phyloP scores from a whole-genome alignment of 1,140 invertebrate genomes.

The Drosophila nigromelanica region DNA sequence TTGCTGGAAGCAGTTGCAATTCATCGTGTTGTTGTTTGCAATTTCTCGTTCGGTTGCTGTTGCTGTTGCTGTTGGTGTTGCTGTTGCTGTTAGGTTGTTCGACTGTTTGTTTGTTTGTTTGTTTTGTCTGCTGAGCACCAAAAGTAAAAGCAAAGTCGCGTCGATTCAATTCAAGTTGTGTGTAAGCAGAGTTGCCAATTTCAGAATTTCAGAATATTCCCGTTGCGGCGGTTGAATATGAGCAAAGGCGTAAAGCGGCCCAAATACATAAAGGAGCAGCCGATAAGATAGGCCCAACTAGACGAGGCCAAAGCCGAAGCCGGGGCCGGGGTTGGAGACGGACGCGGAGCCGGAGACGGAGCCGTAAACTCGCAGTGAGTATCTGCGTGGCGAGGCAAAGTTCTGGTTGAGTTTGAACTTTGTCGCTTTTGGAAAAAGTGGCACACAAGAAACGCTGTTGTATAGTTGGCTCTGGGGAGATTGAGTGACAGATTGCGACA shows the following conservation, averaged over 20 bases:
- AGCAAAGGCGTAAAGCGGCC: slow-evolving; percentile 9
- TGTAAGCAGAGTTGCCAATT: slow-evolving; percentile 61
- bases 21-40: slow-evolving; percentile 43
- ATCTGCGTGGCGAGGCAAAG: slow-evolving; percentile 8
- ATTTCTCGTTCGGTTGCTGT: slow-evolving; percentile 20
- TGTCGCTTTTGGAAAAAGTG: slow-evolving; percentile 47
- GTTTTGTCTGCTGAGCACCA: slow-evolving; percentile 31
- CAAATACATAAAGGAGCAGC: slow-evolving; percentile 24
- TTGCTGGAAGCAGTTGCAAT: slow-evolving; percentile 39
- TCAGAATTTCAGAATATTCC: slow-evolving; percentile 31
- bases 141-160: slow-evolving; percentile 57
- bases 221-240: slow-evolving; percentile 35
- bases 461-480: slow-evolving; percentile 62
- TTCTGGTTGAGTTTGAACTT: slow-evolving; percentile 50
- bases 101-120: slow-evolving; percentile 34
- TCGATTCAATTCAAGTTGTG: slow-evolving; percentile 51
- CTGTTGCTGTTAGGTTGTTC: slow-evolving; percentile 4
- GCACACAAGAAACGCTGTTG: slow-evolving; percentile 59
- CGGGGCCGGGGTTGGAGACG: no score
- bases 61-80: slow-evolving; percentile 6
- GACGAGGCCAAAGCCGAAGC: background rate
- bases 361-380: background rate
- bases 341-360: no score
- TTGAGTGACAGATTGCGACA: slow-evolving; percentile 70
- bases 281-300: slow-evolving; percentile 29